These are phyloP conservation scores for Amblyraja radiata DNA, from an alignment of 2,797 vertebrate species.

Conservation along the genomic window DNA sequence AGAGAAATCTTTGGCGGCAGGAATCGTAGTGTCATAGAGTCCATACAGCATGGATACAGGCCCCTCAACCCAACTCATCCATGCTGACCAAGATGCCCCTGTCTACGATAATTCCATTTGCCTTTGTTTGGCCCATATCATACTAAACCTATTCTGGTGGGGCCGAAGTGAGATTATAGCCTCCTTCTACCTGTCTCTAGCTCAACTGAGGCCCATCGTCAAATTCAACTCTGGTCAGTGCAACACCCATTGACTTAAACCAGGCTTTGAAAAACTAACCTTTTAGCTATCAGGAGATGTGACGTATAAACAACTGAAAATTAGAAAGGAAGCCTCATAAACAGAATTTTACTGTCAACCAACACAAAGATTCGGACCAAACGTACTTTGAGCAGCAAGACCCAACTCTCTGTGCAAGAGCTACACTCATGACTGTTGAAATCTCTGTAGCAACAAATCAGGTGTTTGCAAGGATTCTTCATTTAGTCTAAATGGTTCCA, in stretches of 20 bases:
- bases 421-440: neutral
- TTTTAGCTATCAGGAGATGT: neutral
- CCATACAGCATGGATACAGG: too few relatives aligned
- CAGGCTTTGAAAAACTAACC: neutral
- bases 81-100: too few relatives aligned
- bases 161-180: too few relatives aligned
- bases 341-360: neutral
- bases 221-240: neutral
- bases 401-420: neutral
- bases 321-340: neutral
- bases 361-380: neutral
- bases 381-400: neutral
- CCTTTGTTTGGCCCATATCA: too few relatives aligned
- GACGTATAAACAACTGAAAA: neutral
- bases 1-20: neutral
- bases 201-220: neutral
- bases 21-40: neutral
- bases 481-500: neutral
- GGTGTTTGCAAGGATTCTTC: neutral
- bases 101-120: too few relatives aligned
- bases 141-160: too few relatives aligned
- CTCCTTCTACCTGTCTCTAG: neutral
- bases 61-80: too few relatives aligned
- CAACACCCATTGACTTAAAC: neutral
- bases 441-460: neutral